These are phyloP conservation scores for Brenthis hecate DNA, from an alignment of 2,888 invertebrate genomes.

Conservation along the genomic window DNA sequence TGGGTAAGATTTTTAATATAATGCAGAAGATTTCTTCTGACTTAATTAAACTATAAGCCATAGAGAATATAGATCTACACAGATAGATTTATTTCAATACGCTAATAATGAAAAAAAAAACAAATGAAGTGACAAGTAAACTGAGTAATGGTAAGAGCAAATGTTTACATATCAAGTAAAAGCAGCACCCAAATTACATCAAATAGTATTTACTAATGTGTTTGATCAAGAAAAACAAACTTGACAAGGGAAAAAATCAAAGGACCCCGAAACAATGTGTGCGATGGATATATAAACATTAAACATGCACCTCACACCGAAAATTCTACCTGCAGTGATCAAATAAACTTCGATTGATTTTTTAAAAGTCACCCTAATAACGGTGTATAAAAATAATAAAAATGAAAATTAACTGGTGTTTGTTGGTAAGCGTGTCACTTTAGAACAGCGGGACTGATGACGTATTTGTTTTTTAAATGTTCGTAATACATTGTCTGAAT, in stretches of 20 bases:
- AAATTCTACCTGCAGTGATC: slow-evolving; percentile 4
- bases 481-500: too few species aligned
- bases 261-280: slow-evolving; percentile 13
- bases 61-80: too few species aligned
- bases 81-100: too few species aligned
- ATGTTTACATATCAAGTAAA: background rate
- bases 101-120: too few species aligned
- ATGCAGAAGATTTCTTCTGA: too few species aligned
- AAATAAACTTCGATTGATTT: slow-evolving; percentile 11
- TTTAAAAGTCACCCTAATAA: background rate
- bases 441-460: too few species aligned
- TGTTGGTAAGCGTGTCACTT: too few species aligned
- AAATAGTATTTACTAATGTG: slow-evolving; percentile 13
- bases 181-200: slow-evolving; percentile 5
- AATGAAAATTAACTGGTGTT: background rate
- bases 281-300: background rate
- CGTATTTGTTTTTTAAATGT: too few species aligned
- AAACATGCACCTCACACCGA: slow-evolving; percentile 12
- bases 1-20: too few species aligned
- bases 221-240: slow-evolving; percentile 15
- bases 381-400: background rate
- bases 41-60: too few species aligned
- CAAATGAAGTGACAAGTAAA: too few species aligned
- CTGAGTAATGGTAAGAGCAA: too few species aligned
- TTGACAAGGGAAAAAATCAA: slow-evolving; percentile 15